Evolutionary conservation across 1,140 invertebrate species (phyloP), one percentile per base, ranked within the genome.

Genomic region (Plectrocnemia conspersa): DNA sequence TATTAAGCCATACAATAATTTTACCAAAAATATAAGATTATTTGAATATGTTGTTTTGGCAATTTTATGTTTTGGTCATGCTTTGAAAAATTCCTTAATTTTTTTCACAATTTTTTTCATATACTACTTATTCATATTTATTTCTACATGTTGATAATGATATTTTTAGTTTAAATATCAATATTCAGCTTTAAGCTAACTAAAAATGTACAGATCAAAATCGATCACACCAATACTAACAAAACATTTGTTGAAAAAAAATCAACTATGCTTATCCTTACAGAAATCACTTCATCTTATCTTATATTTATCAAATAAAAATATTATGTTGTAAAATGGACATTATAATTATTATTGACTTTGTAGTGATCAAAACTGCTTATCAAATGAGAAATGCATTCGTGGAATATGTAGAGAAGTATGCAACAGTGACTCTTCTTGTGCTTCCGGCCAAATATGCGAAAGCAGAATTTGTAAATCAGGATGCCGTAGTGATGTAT

Each of bases 321-420:
- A 36, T 40, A 21, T 38, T 36, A 42, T 59, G 54, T 54, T 49
- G 2, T 49, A 29, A 22, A 35, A 35, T 29, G 6, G 6, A 40
- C 29, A 16, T 40, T 3, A 10, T 7, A 2, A 52, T 42, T 23
- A n/a, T 22, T 23, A 49, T 50, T 49, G 52, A 61, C 59, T 65
- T 56, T 65, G 52, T 58, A 90, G 88, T 60, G 88, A 93, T 64
- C 76, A 73, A 47, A 82, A 87, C 63, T 94, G 91, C 65, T 69
- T 93, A 48, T 82, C 83, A 15, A 87, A 92, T 66, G 89, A 93
- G 72, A 80, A 86, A 55, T 93, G 91, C 69, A 80, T 91, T 40
- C 77, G 79, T 27, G 88, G 87, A 25, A 77, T 86, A 15, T 93
- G 91, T 64, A 84, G 87, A 68, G 76, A 83, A 2, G 83, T 93